Conservation (phyloP, 2,113 vertebrate species). For the Sceloporus tristichus region DNA sequence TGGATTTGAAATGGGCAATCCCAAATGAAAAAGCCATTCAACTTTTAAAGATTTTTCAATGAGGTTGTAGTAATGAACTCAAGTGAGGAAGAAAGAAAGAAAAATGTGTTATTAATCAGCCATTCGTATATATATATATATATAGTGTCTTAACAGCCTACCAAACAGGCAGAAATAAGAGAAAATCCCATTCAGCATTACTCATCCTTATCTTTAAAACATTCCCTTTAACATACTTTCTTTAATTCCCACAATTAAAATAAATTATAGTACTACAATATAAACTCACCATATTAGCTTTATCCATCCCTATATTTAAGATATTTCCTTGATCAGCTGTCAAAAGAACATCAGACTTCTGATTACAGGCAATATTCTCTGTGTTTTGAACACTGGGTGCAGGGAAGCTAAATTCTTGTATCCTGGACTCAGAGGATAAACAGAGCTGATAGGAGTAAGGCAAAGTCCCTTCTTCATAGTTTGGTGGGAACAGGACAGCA, state of each 20-base stretch:
- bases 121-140: no score
- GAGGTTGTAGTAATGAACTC: not conserved
- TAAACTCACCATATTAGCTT: not conserved
- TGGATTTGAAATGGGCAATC: not conserved
- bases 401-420: not conserved
- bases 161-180: no score
- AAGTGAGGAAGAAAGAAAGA: not conserved
- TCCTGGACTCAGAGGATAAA: not conserved
- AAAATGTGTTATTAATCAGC: constrained; percentile 30
- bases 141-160: no score
- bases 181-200: no score
- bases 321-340: constrained; percentile 17
- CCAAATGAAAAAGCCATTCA: not conserved
- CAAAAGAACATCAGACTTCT: constrained; percentile 27
- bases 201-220: no score
- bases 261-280: not conserved
- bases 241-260: no score
- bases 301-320: not conserved
- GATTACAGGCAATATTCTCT: constrained; percentile 39
- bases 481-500: constrained; percentile 17
- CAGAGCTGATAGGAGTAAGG: constrained; percentile 45
- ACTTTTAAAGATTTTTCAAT: not conserved
- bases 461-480: constrained; percentile 43
- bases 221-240: no score
- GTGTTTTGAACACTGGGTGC: constrained; percentile 44